Percentiles rank a stretch among this genome's conserved stretches.
phyloP scores from a whole-genome alignment of 2,888 invertebrate genomes.

The Lasius fuliginosus region DNA sequence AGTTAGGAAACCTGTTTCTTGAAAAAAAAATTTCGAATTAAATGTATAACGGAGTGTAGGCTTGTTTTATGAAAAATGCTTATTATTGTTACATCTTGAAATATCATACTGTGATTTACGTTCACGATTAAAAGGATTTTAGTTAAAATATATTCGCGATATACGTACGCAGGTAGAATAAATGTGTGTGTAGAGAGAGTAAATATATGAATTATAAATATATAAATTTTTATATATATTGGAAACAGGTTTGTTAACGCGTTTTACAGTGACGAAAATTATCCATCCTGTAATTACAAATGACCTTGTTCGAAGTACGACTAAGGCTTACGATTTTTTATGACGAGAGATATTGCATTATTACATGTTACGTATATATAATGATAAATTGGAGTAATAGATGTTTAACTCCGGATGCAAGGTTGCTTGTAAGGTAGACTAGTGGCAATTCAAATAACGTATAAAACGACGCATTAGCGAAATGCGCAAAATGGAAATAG shows the following conservation, averaged over 20 bases:
- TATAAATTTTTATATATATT: conserved; percentile 57
- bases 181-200: neutral
- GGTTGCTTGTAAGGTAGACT: conserved; percentile 80
- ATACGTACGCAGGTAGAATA: conserved; percentile 32
- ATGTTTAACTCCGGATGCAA: conserved; percentile 83
- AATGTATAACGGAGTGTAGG: conserved; percentile 50
- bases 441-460: conserved; percentile 71
- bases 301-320: conserved; percentile 78
- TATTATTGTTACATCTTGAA: conserved; percentile 53
- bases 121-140: neutral
- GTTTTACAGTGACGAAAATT: conserved; percentile 69
- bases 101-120: conserved; percentile 9
- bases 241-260: conserved; percentile 73
- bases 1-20: conserved; percentile 77
- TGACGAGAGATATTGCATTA: conserved; percentile 79
- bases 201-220: conserved; percentile 3
- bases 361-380: conserved; percentile 78
- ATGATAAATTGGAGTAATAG: conserved; percentile 75
- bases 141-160: conserved; percentile 3
- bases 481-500: conserved; percentile 58
- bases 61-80: conserved; percentile 58
- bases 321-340: conserved; percentile 81
- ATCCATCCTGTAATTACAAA: conserved; percentile 77
- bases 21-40: conserved; percentile 18
- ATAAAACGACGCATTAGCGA: conserved; percentile 68